These are phyloP conservation scores for Vipera latastei DNA, from an alignment of 2,797 vertebrate genomes.

Conservation along the genomic window DNA sequence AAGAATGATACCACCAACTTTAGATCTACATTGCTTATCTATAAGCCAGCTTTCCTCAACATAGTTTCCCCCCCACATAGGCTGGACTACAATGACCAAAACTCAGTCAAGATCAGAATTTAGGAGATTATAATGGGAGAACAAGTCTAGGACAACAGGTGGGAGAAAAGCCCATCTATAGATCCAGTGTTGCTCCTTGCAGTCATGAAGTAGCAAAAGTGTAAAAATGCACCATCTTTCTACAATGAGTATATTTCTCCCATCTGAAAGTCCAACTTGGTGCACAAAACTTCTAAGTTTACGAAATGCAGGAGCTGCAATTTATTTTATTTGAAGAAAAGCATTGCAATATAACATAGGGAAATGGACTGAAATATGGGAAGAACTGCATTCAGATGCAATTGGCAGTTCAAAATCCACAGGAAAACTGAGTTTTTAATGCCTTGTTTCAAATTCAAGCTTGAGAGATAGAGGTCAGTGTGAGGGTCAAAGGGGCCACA, in stretches of 20 bases:
- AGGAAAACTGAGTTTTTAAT: not conserved
- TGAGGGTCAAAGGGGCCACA: not conserved
- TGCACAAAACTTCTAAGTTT: conserved; percentile 37
- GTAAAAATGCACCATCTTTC: conserved; percentile 50
- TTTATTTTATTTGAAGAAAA: not conserved
- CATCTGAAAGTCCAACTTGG: conserved; percentile 42
- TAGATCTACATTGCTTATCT: not conserved
- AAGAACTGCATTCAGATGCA: not conserved
- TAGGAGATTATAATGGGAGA: not conserved
- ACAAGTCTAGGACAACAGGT: not conserved
- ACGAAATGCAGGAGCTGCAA: conserved; percentile 33
- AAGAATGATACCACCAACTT: too few relatives aligned
- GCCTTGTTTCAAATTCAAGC: not conserved
- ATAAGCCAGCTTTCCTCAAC: not conserved
- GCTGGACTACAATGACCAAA: not conserved
- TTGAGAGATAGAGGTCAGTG: not conserved
- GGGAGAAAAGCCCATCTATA: not conserved
- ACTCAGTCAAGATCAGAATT: not conserved
- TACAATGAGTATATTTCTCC: conserved; percentile 42
- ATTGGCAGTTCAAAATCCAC: not conserved
- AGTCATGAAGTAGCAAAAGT: conserved; percentile 41
- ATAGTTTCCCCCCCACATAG: not conserved
- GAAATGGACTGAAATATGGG: not conserved
- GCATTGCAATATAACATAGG: not conserved
- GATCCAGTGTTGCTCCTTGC: conserved; percentile 38